Evolutionary conservation across 2,113 vertebrate species (phyloP).

Genomic region (Spea multiplicata): DNA sequence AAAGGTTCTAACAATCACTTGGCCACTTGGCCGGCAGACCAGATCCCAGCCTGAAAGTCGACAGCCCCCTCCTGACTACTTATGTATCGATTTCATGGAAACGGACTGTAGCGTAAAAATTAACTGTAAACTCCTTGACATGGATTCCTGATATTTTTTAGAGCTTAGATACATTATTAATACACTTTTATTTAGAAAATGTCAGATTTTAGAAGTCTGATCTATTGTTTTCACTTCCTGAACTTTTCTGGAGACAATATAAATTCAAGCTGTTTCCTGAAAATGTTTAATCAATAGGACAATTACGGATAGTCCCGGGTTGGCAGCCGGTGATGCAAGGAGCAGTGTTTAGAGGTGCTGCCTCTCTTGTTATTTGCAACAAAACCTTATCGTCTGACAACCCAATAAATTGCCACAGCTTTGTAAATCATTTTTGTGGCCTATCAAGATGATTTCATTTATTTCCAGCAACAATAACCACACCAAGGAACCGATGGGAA

Average conservation of each 20-base stretch:
- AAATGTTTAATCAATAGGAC: neutral
- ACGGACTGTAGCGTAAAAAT: too few relatives aligned
- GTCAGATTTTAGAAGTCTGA: neutral
- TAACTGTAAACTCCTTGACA: too few relatives aligned
- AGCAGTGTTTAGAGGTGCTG: neutral
- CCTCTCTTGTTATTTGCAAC: neutral
- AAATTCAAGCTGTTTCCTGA: neutral
- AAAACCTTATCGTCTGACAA: neutral
- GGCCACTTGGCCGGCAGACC: too few relatives aligned
- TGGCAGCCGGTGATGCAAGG: neutral
- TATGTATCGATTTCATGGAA: too few relatives aligned
- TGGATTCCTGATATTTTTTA: too few relatives aligned
- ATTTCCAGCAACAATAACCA: constrained; percentile 3
- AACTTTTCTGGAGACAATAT: neutral
- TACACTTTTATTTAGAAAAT: neutral
- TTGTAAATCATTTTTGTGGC: neutral
- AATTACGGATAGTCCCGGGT: neutral
- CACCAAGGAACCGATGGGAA: neutral
- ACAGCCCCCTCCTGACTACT: too few relatives aligned
- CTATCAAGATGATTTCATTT: neutral
- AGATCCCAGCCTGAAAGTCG: too few relatives aligned
- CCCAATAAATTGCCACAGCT: neutral
- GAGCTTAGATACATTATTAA: too few relatives aligned
- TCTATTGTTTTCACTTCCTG: neutral
- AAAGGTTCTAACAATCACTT: too few relatives aligned